Conservation (phyloP, 2,888 invertebrate genomes). For the Ophioninae sp. region DNA sequence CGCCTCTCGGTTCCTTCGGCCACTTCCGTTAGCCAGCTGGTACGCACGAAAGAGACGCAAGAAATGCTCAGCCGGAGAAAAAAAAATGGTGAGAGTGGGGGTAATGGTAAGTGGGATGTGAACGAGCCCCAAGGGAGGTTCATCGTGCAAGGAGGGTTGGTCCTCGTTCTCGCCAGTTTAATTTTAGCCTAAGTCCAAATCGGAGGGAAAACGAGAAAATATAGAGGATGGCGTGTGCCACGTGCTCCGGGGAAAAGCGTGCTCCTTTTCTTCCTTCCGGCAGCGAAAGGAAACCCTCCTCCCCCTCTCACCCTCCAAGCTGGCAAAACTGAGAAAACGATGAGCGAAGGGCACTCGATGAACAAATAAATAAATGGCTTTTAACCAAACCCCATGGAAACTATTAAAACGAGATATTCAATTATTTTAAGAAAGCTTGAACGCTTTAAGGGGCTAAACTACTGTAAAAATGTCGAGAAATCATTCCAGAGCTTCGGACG, state of each 20-base stretch:
- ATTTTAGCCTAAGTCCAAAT: conserved; percentile 68
- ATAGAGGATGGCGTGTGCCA: conserved; percentile 66
- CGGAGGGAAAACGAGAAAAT: conserved; percentile 28
- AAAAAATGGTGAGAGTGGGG: background rate
- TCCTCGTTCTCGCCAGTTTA: conserved; percentile 66
- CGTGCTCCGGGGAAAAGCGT: conserved; percentile 68
- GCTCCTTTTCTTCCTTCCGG: conserved; percentile 38
- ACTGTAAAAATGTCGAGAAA: no score
- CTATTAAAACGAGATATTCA: conserved; percentile 22
- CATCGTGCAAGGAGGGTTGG: conserved; percentile 46
- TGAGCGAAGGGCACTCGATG: background rate
- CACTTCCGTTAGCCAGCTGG: conserved; percentile 79
- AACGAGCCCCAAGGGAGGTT: conserved; percentile 49
- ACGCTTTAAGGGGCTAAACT: no score
- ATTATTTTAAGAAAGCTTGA: background rate
- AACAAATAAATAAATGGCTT: conserved; percentile 54
- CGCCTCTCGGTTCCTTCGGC: conserved; percentile 68
- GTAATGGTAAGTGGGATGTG: background rate
- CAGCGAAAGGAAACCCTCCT: conserved; percentile 21
- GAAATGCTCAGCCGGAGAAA: conserved; percentile 34
- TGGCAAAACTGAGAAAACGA: conserved; percentile 3
- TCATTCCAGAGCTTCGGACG: no score
- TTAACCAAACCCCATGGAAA: background rate
- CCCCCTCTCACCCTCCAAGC: background rate
- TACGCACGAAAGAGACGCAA: conserved; percentile 45